These are phyloP conservation scores for Platyscelio sp. DNA, from an alignment of 2,888 invertebrate genomes.

Conservation along the genomic window DNA sequence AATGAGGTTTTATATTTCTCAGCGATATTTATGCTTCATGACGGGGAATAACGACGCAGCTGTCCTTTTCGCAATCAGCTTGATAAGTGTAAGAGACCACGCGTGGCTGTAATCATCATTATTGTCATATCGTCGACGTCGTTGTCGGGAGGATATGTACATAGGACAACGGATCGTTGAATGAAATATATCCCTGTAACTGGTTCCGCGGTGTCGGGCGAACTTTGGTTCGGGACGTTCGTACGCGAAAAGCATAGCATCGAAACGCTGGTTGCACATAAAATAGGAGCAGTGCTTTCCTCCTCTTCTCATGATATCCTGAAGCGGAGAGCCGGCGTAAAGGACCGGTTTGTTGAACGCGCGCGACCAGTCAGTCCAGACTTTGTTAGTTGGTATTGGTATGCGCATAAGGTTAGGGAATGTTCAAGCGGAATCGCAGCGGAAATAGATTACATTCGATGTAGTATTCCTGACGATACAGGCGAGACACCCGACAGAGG, in stretches of 20 bases:
- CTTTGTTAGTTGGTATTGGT: constrained; percentile 62
- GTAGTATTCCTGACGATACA: constrained; percentile 48
- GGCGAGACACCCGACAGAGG: too few relatives aligned
- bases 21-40: too few relatives aligned
- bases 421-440: constrained; percentile 59
- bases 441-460: constrained; percentile 58
- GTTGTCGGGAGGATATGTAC: constrained; percentile 41
- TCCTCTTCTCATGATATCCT: constrained; percentile 50
- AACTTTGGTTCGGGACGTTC: constrained; percentile 18
- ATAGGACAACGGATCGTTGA: constrained; percentile 32
- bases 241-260: constrained; percentile 53
- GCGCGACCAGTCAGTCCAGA: constrained; percentile 58
- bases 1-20: too few relatives aligned
- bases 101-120: constrained; percentile 36
- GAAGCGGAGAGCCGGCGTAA: constrained; percentile 35
- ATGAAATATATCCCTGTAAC: constrained; percentile 60
- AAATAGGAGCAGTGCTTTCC: constrained; percentile 68
- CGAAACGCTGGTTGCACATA: constrained; percentile 62
- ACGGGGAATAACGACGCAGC: background rate
- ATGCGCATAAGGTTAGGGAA: constrained; percentile 63
- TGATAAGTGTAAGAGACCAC: constrained; percentile 36
- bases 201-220: constrained; percentile 39
- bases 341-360: constrained; percentile 63
- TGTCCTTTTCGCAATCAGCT: background rate
- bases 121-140: constrained; percentile 41